phyloP scores from a whole-genome alignment of 2,888 invertebrate genomes.

The Leuctra nigra region DNA sequence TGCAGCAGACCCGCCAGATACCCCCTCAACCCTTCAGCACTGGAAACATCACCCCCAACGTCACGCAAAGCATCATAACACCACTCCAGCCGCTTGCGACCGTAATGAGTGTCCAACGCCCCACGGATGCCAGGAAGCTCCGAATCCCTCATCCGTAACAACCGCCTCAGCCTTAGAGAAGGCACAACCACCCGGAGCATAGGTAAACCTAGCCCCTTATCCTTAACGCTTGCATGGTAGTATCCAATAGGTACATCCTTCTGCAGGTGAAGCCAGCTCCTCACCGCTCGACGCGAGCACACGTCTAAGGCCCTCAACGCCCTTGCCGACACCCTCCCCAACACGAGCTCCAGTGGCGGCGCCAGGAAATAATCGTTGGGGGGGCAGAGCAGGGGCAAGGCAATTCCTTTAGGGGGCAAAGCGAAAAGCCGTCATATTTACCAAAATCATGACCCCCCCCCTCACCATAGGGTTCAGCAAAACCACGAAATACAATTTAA shows the following conservation, averaged over 20 bases:
- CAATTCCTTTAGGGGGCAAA: too few species aligned
- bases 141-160: not conserved
- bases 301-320: conserved; percentile 34
- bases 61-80: conserved; percentile 17
- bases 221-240: conserved; percentile 33
- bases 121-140: not conserved
- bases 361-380: too few species aligned
- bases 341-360: too few species aligned
- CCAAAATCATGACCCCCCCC: too few species aligned
- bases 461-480: too few species aligned
- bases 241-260: conserved; percentile 34
- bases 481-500: too few species aligned
- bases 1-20: conserved; percentile 26
- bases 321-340: conserved; percentile 31
- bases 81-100: conserved; percentile 17
- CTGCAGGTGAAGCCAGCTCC: conserved; percentile 35
- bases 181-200: conserved; percentile 23
- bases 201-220: conserved; percentile 32
- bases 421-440: too few species aligned
- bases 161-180: not conserved
- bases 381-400: too few species aligned
- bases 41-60: conserved; percentile 19
- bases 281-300: conserved; percentile 32
- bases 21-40: too few species aligned
- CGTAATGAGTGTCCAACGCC: not conserved